These are phyloP conservation scores for Pholis gunnellus DNA, from an alignment of 2,113 vertebrate species.

Conservation along the genomic window DNA sequence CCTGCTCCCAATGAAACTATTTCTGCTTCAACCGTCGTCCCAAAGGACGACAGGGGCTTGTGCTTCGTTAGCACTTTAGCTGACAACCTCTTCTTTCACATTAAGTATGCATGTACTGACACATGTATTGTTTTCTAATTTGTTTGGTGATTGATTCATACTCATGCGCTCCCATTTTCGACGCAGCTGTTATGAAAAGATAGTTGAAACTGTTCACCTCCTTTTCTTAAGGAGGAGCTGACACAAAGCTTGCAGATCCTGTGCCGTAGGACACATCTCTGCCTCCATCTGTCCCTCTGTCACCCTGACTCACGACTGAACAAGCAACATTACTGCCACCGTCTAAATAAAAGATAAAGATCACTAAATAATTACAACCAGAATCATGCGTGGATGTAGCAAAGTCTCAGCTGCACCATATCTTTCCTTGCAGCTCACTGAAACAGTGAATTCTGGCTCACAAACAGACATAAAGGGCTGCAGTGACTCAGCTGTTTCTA, in stretches of 20 bases:
- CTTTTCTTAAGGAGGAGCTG: constrained; percentile 30
- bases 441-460: constrained; percentile 16
- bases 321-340: background rate
- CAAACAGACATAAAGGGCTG: constrained; percentile 34
- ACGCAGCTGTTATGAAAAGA: background rate
- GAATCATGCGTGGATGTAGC: background rate
- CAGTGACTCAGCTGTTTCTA: constrained; percentile 78
- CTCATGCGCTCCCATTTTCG: background rate
- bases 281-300: constrained; percentile 8
- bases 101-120: background rate
- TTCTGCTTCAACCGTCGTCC: constrained; percentile 25
- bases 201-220: background rate
- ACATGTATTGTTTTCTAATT: background rate
- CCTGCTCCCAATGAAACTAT: constrained; percentile 38
- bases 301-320: constrained; percentile 22
- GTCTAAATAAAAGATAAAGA: background rate
- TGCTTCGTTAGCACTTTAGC: constrained; percentile 53
- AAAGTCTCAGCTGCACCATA: background rate
- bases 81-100: constrained; percentile 9
- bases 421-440: background rate
- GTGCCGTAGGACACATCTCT: background rate
- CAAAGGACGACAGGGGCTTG: constrained; percentile 3
- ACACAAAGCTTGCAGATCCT: constrained; percentile 15
- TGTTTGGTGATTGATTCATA: background rate
- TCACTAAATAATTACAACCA: background rate